Evolutionary conservation across 2,888 invertebrate genomes (phyloP), one percentile per base, ranked within the genome.

Genomic region (Kryphioiulus occultus): DNA sequence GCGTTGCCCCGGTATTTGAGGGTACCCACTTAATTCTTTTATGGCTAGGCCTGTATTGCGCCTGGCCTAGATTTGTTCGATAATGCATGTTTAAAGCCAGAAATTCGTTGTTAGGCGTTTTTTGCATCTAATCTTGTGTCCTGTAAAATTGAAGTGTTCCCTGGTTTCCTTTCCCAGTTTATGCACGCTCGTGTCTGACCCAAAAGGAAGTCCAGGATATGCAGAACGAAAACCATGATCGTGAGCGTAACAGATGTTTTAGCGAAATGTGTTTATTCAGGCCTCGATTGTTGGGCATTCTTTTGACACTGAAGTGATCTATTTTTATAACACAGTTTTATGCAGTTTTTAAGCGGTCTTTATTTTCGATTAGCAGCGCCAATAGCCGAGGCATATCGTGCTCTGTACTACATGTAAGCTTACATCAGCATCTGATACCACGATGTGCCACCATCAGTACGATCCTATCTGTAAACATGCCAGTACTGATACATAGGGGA

Each of bases 151-250:
- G 78, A 78, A 78, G 78, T 78, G 78, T 78, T 78, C 78, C 78
- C 78, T 78, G 78, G 78, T 78, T 78, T 78, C 78, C 30, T 78
- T 78, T 78, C 22, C 78, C 78, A 78, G 30, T 78, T 78, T 78
- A 30, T 78, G 78, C 78, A 78, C 78, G 22, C 78, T 78, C 78
- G 78, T 78, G 78, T 15, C 78, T 78, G 78, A 78, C 78, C 78
- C 78, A 78, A 78, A 78, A 78, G 78, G 78, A 78, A 78, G 78
- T 78, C 78, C 78, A 78, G 78, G 78, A 78, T 78, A 78, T 78
- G 26, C 30, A 30, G 68, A 68, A 68, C 68, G 68, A 68, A 68
- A 68, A 3, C 5, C 68, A 68, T n/a, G 78, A 78, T 78, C 78
- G 78, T 78, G 78, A 22, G 78, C 30, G 1, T 26, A 78, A 30